phyloP scores from a whole-genome alignment of 2,113 vertebrate species.

The Python bivittatus region DNA sequence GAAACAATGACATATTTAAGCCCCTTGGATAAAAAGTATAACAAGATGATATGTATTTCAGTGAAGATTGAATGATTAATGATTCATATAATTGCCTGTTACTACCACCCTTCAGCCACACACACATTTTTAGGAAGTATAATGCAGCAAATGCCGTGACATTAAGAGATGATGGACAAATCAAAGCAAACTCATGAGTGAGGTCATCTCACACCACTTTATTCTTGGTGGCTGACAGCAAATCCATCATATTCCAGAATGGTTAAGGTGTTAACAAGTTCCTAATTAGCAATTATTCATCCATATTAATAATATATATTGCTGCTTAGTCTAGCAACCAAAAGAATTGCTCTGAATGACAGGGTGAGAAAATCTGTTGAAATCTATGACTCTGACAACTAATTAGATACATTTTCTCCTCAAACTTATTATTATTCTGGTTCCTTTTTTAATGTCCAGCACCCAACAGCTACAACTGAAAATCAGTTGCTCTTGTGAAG shows the following conservation, averaged over 20 bases:
- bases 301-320: constrained; percentile 69
- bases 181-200: constrained; percentile 47
- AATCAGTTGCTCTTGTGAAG: neutral
- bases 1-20: neutral
- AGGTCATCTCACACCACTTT: constrained; percentile 48
- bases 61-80: neutral
- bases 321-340: constrained; percentile 53
- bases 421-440: neutral
- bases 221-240: constrained; percentile 47
- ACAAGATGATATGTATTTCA: neutral
- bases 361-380: constrained; percentile 37
- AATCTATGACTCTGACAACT: constrained; percentile 33
- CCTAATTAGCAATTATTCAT: constrained; percentile 75
- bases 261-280: constrained; percentile 66
- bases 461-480: neutral
- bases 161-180: constrained; percentile 47
- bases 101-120: neutral
- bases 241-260: constrained; percentile 67
- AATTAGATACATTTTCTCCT: constrained; percentile 26
- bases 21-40: neutral
- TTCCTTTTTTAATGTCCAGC: neutral
- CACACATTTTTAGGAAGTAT: neutral
- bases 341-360: constrained; percentile 39
- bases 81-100: neutral
- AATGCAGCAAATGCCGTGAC: neutral